Evolutionary conservation across 2,113 vertebrate genomes (phyloP), one percentile per base, ranked within the genome.

Genomic region (Nannospalax galili): DNA sequence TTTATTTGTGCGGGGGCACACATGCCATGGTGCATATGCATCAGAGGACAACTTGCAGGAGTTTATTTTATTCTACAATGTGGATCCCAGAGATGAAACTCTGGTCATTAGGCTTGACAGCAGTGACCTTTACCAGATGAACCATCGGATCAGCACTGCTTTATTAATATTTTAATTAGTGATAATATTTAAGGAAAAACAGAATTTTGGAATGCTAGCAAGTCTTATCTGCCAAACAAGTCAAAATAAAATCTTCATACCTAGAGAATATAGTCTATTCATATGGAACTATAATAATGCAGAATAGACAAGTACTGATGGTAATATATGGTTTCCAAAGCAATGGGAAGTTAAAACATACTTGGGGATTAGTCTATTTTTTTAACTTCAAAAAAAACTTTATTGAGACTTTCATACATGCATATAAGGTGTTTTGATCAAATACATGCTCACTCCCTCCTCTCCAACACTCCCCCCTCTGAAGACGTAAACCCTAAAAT

Each of bases 291-390:
- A 74, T 60, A 91, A 35, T 42, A 84, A 74, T 88, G 32, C 45
- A 89, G 96, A 92, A 82, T 65, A 84, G 42, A 96, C 26, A 67
- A 74, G 75, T 75, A 89, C 30, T 64, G 74, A 92, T 87, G 28
- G 48, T 73, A 73, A 1, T 0, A 65, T 62, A 24, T 32, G n/a
- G 69, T 94, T 96, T 90, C 87, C 90, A 93, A 94, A 95, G 84
- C 90, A 95, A 92, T 80, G n/a, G 69, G 48, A 92, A 96, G 72
- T 78, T 81, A 62, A 95, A 77, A 56, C 35, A 84, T 65, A 79
- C 56, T 84, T 86, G 45, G 40, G 14, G 84, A 35, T 58, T 16
- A 58, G 58, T 58, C 58, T 58, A 58, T 16, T 58, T n/a, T n/a
- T n/a, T n/a, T n/a, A n/a, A n/a, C n/a, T n/a, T n/a, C n/a, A n/a